phyloP scores from a whole-genome alignment of 2,113 vertebrate species.

The Crocuta crocuta region DNA sequence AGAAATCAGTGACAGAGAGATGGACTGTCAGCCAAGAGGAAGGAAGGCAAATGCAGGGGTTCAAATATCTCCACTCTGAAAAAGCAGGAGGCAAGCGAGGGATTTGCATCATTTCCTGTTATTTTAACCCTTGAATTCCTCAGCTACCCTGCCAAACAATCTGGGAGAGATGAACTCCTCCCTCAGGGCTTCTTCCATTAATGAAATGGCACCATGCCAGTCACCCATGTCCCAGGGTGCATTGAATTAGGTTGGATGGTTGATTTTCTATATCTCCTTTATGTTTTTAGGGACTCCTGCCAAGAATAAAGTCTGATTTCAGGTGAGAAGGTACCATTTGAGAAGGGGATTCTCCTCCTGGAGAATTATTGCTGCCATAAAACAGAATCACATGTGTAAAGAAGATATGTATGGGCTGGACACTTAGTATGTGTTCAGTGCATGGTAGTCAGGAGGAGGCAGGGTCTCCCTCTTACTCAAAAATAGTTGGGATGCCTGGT shows the following conservation, averaged over 20 bases:
- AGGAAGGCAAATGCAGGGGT: not conserved
- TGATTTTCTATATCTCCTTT: not conserved
- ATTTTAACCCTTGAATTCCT: constrained; percentile 3
- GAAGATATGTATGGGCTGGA: not conserved
- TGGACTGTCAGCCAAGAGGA: not conserved
- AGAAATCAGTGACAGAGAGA: not conserved
- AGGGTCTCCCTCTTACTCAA: not conserved
- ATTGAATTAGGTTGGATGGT: not conserved
- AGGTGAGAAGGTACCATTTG: not conserved
- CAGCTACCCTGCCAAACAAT: not conserved
- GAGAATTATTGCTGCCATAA: not conserved
- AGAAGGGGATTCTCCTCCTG: not conserved
- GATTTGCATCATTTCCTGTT: constrained; percentile 28
- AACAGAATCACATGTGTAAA: not conserved
- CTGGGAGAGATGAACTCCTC: not conserved
- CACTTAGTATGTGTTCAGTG: not conserved
- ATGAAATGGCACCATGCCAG: not conserved
- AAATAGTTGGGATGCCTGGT: not conserved
- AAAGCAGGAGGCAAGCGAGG: not conserved
- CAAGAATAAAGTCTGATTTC: not conserved
- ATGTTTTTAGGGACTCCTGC: not conserved
- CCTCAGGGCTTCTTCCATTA: not conserved
- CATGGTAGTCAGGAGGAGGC: not conserved
- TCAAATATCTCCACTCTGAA: not conserved
- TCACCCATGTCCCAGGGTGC: rapidly evolving